phyloP scores from a whole-genome alignment of 53 echinoderm and acorn worm genomes.

The Stichopus horrens region DNA sequence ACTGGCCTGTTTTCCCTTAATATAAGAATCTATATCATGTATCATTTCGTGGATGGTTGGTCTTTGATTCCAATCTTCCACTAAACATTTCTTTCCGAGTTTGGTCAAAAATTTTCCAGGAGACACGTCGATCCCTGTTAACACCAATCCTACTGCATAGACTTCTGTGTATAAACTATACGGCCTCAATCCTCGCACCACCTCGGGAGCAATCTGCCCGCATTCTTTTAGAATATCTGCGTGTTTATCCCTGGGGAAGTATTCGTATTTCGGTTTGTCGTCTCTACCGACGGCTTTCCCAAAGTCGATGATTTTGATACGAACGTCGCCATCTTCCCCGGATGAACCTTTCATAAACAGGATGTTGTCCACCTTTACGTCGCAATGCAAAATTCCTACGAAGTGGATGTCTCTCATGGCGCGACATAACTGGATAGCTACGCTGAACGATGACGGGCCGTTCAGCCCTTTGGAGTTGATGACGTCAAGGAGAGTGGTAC shows the following conservation, averaged over 20 bases:
- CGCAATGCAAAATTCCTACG: not conserved
- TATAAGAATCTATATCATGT: not conserved
- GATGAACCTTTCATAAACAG: not conserved
- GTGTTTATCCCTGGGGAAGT: not conserved
- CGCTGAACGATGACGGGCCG: not conserved
- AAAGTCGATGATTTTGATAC: conserved; percentile 16
- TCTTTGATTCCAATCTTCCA: not conserved
- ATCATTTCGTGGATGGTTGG: conserved; percentile 20
- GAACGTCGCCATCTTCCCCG: not conserved
- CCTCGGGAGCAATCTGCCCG: conserved; percentile 4
- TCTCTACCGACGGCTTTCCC: conserved; percentile 2
- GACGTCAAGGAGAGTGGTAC: not conserved
- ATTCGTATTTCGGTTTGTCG: not conserved
- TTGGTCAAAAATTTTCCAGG: not conserved
- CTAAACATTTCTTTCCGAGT: conserved; percentile 15
- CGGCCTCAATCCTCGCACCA: not conserved
- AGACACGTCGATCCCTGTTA: not conserved
- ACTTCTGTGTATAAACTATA: not conserved
- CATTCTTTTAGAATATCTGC: not conserved
- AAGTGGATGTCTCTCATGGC: conserved; percentile 18
- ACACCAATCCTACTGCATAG: not conserved
- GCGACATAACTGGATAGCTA: not conserved
- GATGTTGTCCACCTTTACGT: not conserved
- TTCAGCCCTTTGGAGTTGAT: not conserved
- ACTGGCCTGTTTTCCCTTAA: not conserved